Evolutionary conservation across 1,140 invertebrate genomes (phyloP), one percentile per base, ranked within the genome.

Genomic region (Pseudomyrmex flavicornis): DNA sequence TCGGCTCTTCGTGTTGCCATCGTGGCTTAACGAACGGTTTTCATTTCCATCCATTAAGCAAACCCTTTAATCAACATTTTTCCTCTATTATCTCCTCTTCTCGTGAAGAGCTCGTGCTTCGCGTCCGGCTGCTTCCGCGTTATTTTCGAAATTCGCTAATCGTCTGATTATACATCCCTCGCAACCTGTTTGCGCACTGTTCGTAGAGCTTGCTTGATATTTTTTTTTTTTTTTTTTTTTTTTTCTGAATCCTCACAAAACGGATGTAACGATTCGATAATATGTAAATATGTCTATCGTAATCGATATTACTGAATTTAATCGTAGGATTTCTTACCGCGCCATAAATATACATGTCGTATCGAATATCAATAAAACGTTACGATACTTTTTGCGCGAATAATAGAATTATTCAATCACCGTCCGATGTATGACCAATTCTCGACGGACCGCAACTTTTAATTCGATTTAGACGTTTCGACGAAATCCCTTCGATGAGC

Each of bases 71-170:
- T 79, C 63, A 79, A 20, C 65, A 69, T 79, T 79, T 69, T 79
- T 79, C 15, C 35, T 54, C 46, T 15, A 46, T 26, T 54, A 69
- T 46, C 63, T 77, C 2, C 35, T 54, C 13, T 20, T 65, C 35
- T 35, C 48, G n/a, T 52, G 50, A 2, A 15, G 59, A 65, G 3
- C 75, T 79, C 76, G 44, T 79, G 76, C 65, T 79, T 70, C 17
- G 15, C 17, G 15, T 48, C 35, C 13, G 26, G 13, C 7, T 70
- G 17, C 52, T 79, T 79, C 74, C 76, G 65, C 65, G 66, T 79
- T 79, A 79, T 79, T 79, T 79, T 79, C 52, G 54, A 79, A 70
- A 79, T 79, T 79, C n/a, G 54, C 54, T 48, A 70, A 79, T 70
- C 52, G n/a, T 7, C 44, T 70, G 65, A 79, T 70, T 70, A 79